Evolutionary conservation across 2,113 vertebrate species (phyloP), one percentile per base, ranked within the genome.

Genomic region (Nematolebias whitei): DNA sequence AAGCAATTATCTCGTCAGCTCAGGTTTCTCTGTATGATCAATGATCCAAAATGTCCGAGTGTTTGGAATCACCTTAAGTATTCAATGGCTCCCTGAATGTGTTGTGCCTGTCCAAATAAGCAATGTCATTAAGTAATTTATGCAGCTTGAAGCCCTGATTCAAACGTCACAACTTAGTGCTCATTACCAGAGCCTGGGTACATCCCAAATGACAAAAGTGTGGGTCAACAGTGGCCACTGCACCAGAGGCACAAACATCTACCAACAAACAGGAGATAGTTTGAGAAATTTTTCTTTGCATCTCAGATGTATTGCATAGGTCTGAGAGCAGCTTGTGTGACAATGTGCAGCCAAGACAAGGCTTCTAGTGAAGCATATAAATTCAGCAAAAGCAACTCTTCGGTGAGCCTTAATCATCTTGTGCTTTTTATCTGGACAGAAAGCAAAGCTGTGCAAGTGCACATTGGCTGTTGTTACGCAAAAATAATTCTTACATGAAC

Each of bases 311-410:
- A 18, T 47, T 55, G 81, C 43, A 23, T 58, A 13, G 57, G 72
- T 55, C 52, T 79, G 65, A 71, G 68, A 61, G 69, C 39, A 70
- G 72, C 68, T 29, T 64, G 57, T 57, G 63, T 74, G 65, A 72
- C 55, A 47, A 20, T 79, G 69, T 62, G 45, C 51, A 41, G 77
- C 45, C 26, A 35, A 62, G 72, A 65, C 69, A 10, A 24, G 51
- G 64, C 55, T 47, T 79, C 74, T 77, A 80, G 62, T 71, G 74
- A 78, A 74, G 79, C 83, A 66, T 73, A 63, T 73, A 44, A 87
- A 78, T 65, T 84, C 74, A 80, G 61, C 74, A 68, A 80, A 71
- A 78, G 52, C 60, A 60, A 51, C 76, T 63, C 74, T 4, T 19
- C 22, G 56, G 62, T 80, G 16, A 63, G 71, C 67, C 69, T 79